phyloP scores from a whole-genome alignment of 2,113 vertebrate species.

The Nansenia antarctica region DNA sequence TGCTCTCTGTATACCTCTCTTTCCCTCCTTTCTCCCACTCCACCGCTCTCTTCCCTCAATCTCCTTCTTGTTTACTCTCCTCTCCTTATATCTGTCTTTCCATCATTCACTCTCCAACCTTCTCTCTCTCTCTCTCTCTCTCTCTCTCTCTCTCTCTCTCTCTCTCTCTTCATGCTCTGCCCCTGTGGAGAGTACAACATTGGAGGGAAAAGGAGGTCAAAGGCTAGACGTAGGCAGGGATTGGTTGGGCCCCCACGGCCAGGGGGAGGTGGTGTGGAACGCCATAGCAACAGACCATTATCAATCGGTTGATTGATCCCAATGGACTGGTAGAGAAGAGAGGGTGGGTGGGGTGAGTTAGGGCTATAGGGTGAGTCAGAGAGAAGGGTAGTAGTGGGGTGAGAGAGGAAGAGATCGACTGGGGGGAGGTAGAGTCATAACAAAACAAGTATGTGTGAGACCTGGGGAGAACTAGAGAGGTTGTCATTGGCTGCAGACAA shows the following conservation, averaged over 20 bases:
- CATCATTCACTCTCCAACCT: neutral
- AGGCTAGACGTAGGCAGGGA: constrained; percentile 7
- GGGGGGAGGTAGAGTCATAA: neutral
- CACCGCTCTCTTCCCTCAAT: neutral
- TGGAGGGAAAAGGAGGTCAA: constrained; percentile 37
- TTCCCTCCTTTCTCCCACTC: neutral
- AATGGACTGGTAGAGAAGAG: neutral
- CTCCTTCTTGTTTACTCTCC: neutral
- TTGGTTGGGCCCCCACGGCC: constrained; percentile 16
- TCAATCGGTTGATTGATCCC: constrained; percentile 37
- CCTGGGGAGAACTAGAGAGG: neutral
- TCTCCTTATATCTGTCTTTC: neutral
- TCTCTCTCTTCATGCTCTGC: neutral
- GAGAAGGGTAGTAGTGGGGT: neutral
- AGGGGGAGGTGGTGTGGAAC: constrained; percentile 15
- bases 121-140: neutral
- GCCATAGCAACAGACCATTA: constrained; percentile 35
- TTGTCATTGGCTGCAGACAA: neutral
- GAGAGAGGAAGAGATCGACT: constrained; percentile 3
- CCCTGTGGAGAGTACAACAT: constrained; percentile 28
- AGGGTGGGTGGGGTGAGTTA: too few relatives aligned
- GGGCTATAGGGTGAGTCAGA: neutral
- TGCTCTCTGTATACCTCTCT: neutral
- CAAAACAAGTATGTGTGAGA: neutral
- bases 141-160: neutral